Evolutionary conservation across 2,797 vertebrate genomes (phyloP).

Genomic region (Chelon auratus): DNA sequence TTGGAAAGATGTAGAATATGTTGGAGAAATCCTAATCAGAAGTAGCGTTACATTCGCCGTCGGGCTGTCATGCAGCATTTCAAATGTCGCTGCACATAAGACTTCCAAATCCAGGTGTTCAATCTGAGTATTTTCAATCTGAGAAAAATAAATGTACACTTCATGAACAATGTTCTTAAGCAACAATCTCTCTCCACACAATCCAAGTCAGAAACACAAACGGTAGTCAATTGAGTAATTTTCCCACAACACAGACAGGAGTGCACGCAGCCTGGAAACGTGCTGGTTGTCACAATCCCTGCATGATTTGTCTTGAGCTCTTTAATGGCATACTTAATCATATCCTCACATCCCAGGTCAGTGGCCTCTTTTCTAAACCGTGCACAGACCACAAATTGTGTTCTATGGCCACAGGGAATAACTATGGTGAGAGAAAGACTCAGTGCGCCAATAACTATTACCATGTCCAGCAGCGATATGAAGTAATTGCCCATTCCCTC

Average conservation of each 20-base stretch:
- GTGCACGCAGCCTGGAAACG: slow-evolving; percentile 43
- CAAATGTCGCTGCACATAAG: slow-evolving; percentile 3
- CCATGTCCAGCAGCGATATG: slow-evolving; percentile 78
- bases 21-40: slow-evolving; percentile 15
- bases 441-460: slow-evolving; percentile 69
- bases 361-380: slow-evolving; percentile 53
- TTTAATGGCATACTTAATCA: slow-evolving; percentile 71
- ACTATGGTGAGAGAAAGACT: slow-evolving; percentile 57
- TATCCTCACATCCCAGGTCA: slow-evolving; percentile 62
- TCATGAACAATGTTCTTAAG: slow-evolving; percentile 18
- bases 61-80: slow-evolving; percentile 14
- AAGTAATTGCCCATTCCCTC: slow-evolving; percentile 81
- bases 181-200: neutral
- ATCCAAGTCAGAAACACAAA: slow-evolving; percentile 23
- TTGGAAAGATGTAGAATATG: slow-evolving; percentile 13
- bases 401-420: slow-evolving; percentile 63
- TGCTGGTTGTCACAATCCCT: slow-evolving; percentile 44
- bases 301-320: slow-evolving; percentile 56
- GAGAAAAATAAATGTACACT: slow-evolving; percentile 21
- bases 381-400: slow-evolving; percentile 70
- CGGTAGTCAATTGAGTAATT: slow-evolving; percentile 21
- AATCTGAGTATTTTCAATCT: neutral
- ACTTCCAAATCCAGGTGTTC: slow-evolving; percentile 13
- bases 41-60: slow-evolving; percentile 7
- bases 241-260: slow-evolving; percentile 48